Percentiles rank a stretch among this genome's conserved stretches.
phyloP scores from a whole-genome alignment of 2,888 invertebrate species.

The Spicauda simplicius region DNA sequence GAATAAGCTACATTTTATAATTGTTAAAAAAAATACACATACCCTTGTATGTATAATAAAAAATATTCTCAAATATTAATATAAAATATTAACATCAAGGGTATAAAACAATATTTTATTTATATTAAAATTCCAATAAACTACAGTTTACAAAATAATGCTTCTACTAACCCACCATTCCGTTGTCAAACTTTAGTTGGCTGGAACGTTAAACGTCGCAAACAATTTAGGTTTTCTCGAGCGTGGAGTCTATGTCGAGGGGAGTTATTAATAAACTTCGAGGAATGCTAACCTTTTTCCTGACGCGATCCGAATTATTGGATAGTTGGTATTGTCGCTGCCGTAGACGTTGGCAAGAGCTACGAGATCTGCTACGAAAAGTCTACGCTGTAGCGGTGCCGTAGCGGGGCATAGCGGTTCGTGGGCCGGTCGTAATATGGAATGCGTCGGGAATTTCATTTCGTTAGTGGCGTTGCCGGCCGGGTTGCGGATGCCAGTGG shows the following conservation, averaged over 20 bases:
- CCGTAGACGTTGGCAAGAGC: conserved; percentile 24
- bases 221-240: conserved; percentile 26
- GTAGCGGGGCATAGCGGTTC: conserved; percentile 26
- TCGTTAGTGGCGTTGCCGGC: conserved; percentile 64
- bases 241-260: conserved; percentile 10
- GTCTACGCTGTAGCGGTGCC: conserved; percentile 31
- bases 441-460: conserved; percentile 79
- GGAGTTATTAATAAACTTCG: conserved; percentile 32
- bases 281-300: conserved; percentile 31
- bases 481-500: conserved; percentile 70
- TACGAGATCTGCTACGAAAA: conserved; percentile 23
- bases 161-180: not conserved
- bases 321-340: conserved; percentile 21
- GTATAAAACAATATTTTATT: no score
- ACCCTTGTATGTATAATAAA: no score
- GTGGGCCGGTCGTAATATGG: conserved; percentile 46
- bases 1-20: no score
- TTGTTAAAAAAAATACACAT: no score
- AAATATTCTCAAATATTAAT: no score
- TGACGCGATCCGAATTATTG: conserved; percentile 17
- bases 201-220: conserved; percentile 25
- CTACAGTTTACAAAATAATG: not conserved
- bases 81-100: no score
- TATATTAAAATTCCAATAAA: no score
- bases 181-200: conserved; percentile 19